Evolutionary conservation across 2,113 vertebrate genomes (phyloP).

Genomic region (Psittacula cyanocephala): DNA sequence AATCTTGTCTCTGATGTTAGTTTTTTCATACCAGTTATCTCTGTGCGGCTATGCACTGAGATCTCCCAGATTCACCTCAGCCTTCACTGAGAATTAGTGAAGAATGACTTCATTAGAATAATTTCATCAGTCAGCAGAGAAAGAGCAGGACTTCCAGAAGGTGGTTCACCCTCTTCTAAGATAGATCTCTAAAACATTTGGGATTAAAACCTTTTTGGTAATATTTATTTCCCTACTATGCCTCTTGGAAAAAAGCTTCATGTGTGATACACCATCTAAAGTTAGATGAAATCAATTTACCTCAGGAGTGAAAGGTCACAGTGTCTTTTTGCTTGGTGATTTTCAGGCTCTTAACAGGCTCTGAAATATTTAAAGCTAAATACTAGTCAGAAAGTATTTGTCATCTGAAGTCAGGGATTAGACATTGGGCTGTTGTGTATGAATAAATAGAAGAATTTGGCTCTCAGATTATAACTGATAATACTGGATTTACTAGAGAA

Average conservation of each 20-base stretch:
- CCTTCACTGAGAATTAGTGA: background rate
- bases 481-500: background rate
- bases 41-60: background rate
- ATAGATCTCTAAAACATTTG: background rate
- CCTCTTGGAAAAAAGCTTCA: background rate
- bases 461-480: background rate
- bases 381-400: background rate
- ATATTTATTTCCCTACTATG: background rate
- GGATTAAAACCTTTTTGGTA: background rate
- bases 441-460: background rate
- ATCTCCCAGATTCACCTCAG: background rate
- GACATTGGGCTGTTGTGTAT: background rate
- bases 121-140: background rate
- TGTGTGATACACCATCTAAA: background rate
- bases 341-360: background rate
- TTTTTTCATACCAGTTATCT: background rate
- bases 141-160: background rate
- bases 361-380: background rate
- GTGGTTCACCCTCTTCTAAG: background rate
- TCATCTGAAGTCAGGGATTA: background rate
- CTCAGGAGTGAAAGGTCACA: background rate
- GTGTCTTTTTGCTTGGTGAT: background rate
- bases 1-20: background rate
- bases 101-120: background rate
- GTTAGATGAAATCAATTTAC: background rate